A percentile compares a stretch with the other conserved stretches of the same genome.
These are phyloP conservation scores for Chelonus formosanus DNA, from an alignment of 2,888 invertebrate species.

Conservation along the genomic window DNA sequence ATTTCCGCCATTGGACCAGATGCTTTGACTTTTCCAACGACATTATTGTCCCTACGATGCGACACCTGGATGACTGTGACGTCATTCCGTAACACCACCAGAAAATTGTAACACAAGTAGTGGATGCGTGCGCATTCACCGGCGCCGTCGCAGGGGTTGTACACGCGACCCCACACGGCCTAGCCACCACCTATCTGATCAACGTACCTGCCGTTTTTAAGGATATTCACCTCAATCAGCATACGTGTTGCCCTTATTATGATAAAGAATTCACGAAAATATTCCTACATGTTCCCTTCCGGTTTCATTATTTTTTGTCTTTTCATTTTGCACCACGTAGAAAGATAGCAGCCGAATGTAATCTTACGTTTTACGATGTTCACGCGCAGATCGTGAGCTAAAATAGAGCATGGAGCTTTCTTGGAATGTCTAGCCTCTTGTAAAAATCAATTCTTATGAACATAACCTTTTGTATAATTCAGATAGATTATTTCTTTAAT, in stretches of 20 bases:
- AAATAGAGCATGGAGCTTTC: too few relatives aligned
- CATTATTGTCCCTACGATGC: constrained; percentile 16
- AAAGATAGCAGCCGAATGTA: too few relatives aligned
- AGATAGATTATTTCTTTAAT: too few relatives aligned
- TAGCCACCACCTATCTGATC: constrained; percentile 24
- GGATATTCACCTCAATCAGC: constrained; percentile 15
- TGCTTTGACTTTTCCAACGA: constrained; percentile 14
- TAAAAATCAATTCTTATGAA: too few relatives aligned
- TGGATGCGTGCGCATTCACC: constrained; percentile 23
- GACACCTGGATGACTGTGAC: constrained; percentile 18
- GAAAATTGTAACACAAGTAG: background rate
- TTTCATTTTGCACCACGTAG: too few relatives aligned
- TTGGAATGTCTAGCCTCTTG: too few relatives aligned
- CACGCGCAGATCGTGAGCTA: too few relatives aligned
- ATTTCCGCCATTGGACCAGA: constrained; percentile 15
- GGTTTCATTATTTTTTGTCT: background rate
- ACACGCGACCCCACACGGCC: constrained; percentile 30
- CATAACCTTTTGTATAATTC: too few relatives aligned
- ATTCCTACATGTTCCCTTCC: background rate
- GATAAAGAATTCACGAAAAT: too few relatives aligned
- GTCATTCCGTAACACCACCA: constrained; percentile 17
- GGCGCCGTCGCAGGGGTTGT: constrained; percentile 34
- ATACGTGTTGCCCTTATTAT: background rate
- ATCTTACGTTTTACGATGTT: too few relatives aligned
- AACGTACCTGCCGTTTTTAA: constrained; percentile 25